Base-by-base conservation (phyloP, 2,113 vertebrate species). In the Rhegmatorhina hoffmannsi region DNA sequence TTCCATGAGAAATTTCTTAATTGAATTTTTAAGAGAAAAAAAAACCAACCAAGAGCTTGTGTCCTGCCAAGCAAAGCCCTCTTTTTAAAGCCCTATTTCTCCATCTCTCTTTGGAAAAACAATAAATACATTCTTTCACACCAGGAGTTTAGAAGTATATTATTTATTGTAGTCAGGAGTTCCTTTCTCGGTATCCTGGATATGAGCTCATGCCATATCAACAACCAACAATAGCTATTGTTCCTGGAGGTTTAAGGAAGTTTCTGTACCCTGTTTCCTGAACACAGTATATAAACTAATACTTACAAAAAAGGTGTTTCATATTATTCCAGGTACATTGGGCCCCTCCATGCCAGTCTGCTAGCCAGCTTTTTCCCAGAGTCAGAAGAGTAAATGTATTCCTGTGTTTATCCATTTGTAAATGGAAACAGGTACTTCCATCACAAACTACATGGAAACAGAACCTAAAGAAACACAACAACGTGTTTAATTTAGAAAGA, bases 181-280 rank as follows among this genome's bases (percentile, higher is more conserved):
- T 98, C 89, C 92, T 94, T 96, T 94, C 85, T 84, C 14, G 4
- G 81, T 95, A 93, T 96, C 96, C 96, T 98, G 97, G 97, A 98
- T 98, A 97, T 98, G 98, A 98, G 98, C 98, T 98, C 98, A 98
- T 94, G 69, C 87, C 96, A 4, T 97, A 97, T 98, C 96, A 94
- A 92, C 81, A 90, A 44, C 87, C 62, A 94, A 98, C 98, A 99
- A 98, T 98, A 94, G 93, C 94, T 94, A 98, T 99, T 99, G 98
- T 98, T 98, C 90, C 91, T 92, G 90, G 59, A 85, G 90, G 95
- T 96, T 91, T 84, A 96, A 95, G 98, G 98, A 98, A 98, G 97
- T 98, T 96, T 97, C 97, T 97, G 96, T 95, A 53, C 93, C 89
- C 93, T 92, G 97, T 98, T 98, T 98, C 98, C 98, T 98, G 96